Conservation (phyloP, 2,797 vertebrate species). For the Sebastes trivittatus region DNA sequence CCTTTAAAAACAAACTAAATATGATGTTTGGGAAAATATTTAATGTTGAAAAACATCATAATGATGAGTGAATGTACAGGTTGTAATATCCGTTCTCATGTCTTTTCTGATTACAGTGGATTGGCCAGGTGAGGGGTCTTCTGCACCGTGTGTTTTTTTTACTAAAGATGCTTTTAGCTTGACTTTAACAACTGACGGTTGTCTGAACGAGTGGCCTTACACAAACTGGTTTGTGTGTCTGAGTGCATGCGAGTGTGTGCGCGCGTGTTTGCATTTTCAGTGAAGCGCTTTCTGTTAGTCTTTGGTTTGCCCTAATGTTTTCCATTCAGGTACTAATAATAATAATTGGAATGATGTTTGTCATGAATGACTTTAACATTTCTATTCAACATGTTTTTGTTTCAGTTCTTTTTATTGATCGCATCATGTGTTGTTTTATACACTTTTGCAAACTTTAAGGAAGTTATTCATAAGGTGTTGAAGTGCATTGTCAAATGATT, state of each 20-base stretch:
- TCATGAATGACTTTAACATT: conserved; percentile 49
- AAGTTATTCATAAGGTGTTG: neutral
- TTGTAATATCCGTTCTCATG: conserved; percentile 62
- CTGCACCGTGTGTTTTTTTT: conserved; percentile 59
- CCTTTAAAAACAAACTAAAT: neutral
- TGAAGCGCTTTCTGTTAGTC: conserved; percentile 11
- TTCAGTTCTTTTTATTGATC: conserved; percentile 2
- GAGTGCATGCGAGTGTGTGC: conserved; percentile 31
- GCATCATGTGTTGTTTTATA: conserved; percentile 7
- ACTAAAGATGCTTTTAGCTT: conserved; percentile 65
- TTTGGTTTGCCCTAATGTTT: conserved; percentile 60
- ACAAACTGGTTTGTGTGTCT: conserved; percentile 20
- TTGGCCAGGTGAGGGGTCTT: conserved; percentile 81
- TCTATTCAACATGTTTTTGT: conserved; percentile 24
- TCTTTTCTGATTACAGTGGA: conserved; percentile 81
- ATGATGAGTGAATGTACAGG: conserved; percentile 3
- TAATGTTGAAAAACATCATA: neutral
- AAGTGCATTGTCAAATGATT: conserved; percentile 45
- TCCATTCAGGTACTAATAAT: conserved; percentile 30
- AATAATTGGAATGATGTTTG: conserved; percentile 55
- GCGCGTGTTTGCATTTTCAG: conserved; percentile 35
- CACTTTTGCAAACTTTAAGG: conserved; percentile 17
- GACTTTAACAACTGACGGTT: conserved; percentile 35
- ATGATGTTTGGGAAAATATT: neutral
- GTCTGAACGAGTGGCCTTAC: conserved; percentile 22